Evolutionary conservation across 2,113 vertebrate genomes (phyloP).

Genomic region (Abramis brama): DNA sequence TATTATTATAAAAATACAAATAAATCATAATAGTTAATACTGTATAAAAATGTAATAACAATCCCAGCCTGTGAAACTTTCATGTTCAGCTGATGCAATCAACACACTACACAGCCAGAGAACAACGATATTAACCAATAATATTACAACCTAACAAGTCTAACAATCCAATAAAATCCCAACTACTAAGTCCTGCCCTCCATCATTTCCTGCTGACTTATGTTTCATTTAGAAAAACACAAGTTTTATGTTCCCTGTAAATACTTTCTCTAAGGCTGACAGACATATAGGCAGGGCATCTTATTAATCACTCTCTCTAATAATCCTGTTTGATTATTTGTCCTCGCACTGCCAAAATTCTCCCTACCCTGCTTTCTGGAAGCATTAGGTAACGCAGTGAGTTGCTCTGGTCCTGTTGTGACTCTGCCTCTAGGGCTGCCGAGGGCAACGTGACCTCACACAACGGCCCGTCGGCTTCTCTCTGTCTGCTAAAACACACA

Average conservation of each 20-base stretch:
- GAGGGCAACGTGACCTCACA: conserved; percentile 61
- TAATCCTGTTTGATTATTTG: neutral
- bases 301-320: neutral
- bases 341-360: neutral
- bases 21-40: neutral
- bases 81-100: conserved; percentile 3
- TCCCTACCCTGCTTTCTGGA: neutral
- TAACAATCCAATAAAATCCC: conserved; percentile 5
- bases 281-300: neutral
- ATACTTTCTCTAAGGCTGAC: neutral
- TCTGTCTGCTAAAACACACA: conserved; percentile 3
- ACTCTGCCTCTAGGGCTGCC: conserved; percentile 59
- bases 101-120: neutral
- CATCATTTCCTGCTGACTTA: neutral
- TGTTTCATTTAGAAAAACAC: neutral
- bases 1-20: neutral
- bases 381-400: conserved; percentile 45
- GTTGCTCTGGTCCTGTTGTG: conserved; percentile 51
- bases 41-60: neutral
- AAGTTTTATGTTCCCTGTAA: neutral
- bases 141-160: neutral
- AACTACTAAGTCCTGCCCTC: neutral
- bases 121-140: neutral
- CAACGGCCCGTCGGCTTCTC: conserved; percentile 39
- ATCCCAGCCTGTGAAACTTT: neutral